A percentile compares a stretch with the other conserved stretches of the same genome.
Conservation (phyloP, 2,113 vertebrate species). For the Prionailurus viverrinus region DNA sequence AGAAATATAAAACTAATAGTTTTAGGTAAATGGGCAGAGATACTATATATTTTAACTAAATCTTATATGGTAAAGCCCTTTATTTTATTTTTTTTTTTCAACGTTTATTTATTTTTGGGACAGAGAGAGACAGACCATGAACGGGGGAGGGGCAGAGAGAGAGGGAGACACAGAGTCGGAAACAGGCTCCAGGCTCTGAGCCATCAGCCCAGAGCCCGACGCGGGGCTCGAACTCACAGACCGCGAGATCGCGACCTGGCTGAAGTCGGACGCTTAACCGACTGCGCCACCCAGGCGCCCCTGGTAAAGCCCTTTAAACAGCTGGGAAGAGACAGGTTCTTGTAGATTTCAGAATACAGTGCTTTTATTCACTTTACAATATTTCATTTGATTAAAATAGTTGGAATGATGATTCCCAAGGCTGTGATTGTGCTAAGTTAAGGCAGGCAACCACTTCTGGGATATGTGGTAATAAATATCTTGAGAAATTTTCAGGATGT, state of each 20-base stretch:
- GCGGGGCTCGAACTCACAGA: too few relatives aligned
- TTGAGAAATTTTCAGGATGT: not conserved
- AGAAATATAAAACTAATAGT: constrained; percentile 17
- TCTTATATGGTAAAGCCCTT: not conserved
- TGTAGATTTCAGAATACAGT: constrained; percentile 20
- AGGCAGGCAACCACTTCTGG: not conserved
- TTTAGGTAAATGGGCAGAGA: constrained; percentile 5
- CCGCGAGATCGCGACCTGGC: too few relatives aligned
- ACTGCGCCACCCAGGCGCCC: too few relatives aligned
- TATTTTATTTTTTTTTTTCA: too few relatives aligned
- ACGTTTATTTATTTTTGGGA: too few relatives aligned
- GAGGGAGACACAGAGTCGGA: too few relatives aligned
- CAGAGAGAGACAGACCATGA: too few relatives aligned
- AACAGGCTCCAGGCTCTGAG: too few relatives aligned
- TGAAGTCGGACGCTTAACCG: too few relatives aligned
- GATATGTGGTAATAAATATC: not conserved
- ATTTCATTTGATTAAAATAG: constrained; percentile 39
- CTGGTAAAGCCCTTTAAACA: constrained; percentile 1
- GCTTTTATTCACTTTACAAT: not conserved
- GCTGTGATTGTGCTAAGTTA: not conserved
- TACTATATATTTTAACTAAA: not conserved
- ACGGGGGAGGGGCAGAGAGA: too few relatives aligned
- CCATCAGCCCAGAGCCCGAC: too few relatives aligned
- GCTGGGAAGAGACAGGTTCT: not conserved
- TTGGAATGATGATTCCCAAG: not conserved